These are phyloP conservation scores for Erinaceus europaeus DNA, from an alignment of 2,113 vertebrate species.

Conservation along the genomic window DNA sequence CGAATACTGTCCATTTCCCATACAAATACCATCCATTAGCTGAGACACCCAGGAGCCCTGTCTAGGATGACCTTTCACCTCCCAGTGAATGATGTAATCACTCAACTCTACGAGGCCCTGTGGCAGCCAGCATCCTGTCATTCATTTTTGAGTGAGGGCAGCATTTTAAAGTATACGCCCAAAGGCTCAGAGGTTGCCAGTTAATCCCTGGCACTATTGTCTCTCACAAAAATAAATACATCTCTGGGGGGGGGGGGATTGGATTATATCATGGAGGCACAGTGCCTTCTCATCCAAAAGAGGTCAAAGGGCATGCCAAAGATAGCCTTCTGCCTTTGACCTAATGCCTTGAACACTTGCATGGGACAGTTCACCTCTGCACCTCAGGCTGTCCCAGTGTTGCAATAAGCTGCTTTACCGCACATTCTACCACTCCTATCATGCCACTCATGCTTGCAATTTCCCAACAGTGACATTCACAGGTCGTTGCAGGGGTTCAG, in stretches of 20 bases:
- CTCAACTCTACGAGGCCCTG: neutral
- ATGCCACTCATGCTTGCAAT: accelerated
- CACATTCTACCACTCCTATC: no score
- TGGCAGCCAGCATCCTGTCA: neutral
- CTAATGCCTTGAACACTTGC: neutral
- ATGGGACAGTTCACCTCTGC: neutral
- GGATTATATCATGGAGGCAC: accelerated
- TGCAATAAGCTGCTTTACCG: accelerated
- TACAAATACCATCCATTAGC: no score
- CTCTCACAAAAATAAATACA: no score
- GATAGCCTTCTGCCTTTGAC: neutral
- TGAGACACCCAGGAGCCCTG: no score
- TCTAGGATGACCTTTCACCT: no score
- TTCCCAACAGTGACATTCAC: neutral
- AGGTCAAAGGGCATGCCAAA: neutral
- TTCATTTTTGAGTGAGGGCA: neutral
- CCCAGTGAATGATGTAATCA: neutral
- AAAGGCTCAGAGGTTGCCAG: no score
- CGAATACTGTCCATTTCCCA: neutral
- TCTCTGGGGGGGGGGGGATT: no score
- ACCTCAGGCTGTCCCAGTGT: neutral
- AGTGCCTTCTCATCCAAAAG: neutral
- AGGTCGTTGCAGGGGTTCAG: neutral
- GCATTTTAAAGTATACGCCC: neutral
- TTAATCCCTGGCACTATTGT: no score